A percentile compares a stretch with the other conserved stretches of the same genome.
Evolutionary conservation across 1,140 invertebrate species (phyloP).

Genomic region (Sminthurinus signatus): DNA sequence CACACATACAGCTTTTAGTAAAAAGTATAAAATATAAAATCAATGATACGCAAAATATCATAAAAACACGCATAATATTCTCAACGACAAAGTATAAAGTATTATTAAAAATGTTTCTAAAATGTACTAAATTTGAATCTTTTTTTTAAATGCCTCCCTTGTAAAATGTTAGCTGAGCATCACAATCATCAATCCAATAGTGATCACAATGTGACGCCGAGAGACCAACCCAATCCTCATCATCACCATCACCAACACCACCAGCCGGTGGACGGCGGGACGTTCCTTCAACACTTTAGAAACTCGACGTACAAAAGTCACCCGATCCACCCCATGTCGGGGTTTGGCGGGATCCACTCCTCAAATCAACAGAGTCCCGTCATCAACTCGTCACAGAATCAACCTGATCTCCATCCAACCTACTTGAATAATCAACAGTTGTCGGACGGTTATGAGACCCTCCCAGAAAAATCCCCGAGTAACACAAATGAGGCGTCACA

Average conservation of each 20-base stretch:
- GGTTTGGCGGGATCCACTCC: not conserved
- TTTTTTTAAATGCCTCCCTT: too few species aligned
- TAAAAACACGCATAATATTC: too few species aligned
- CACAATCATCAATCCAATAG: too few species aligned
- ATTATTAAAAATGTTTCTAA: too few species aligned
- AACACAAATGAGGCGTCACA: not conserved
- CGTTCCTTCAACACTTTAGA: not conserved
- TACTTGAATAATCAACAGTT: not conserved
- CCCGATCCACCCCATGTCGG: slow-evolving; percentile 12
- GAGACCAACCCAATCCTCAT: not conserved
- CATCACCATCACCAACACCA: slow-evolving; percentile 3
- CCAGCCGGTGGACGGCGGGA: not conserved
- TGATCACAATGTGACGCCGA: too few species aligned
- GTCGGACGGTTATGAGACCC: not conserved
- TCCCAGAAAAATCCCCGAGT: too few species aligned
- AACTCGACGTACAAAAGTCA: not conserved
- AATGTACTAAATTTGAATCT: too few species aligned
- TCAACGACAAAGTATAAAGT: too few species aligned
- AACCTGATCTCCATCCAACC: slow-evolving; percentile 7
- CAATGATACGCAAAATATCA: too few species aligned
- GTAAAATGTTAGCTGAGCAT: too few species aligned
- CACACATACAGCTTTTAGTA: too few species aligned
- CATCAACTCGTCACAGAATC: not conserved
- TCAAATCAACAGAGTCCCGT: not conserved
- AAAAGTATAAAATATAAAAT: too few species aligned